These are phyloP conservation scores for Thalassaphorura encarpata DNA, from an alignment of 1,140 invertebrate species.

Conservation along the genomic window DNA sequence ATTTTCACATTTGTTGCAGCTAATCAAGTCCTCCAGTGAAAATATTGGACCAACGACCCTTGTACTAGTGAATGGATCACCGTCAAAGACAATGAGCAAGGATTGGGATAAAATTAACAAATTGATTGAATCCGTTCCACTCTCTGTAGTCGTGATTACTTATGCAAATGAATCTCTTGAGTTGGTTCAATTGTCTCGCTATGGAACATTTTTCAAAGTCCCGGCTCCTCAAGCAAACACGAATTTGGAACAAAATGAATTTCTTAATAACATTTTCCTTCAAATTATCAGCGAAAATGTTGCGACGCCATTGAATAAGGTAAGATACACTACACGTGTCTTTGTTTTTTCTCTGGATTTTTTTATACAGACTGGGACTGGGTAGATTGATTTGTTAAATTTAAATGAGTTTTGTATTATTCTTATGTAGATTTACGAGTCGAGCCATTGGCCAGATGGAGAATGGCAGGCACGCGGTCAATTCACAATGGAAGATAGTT, in stretches of 20 bases:
- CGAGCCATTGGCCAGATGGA: conserved; percentile 26
- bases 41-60: conserved; percentile 26
- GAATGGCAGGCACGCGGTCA: conserved; percentile 28
- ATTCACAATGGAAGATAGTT: conserved; percentile 33
- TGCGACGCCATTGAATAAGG: conserved; percentile 30
- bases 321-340: too few relatives aligned
- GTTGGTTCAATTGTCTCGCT: conserved; percentile 19
- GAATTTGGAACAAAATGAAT: conserved; percentile 31
- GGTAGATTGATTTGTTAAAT: background rate
- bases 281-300: conserved; percentile 27
- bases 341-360: conserved; percentile 5
- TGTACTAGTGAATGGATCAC: conserved; percentile 28
- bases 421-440: conserved; percentile 27
- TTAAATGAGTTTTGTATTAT: background rate
- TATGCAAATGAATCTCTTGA: conserved; percentile 24
- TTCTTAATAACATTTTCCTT: conserved; percentile 29
- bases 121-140: conserved; percentile 24
- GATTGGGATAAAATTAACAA: conserved; percentile 30
- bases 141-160: conserved; percentile 28
- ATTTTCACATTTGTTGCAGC: conserved; percentile 7
- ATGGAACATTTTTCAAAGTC: conserved; percentile 25
- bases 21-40: conserved; percentile 25
- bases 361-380: background rate
- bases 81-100: conserved; percentile 15
- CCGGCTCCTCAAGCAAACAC: conserved; percentile 15